A percentile compares a stretch with the other conserved stretches of the same genome.
Conservation (phyloP, 2,113 vertebrate species). For the Gasterosteus aculeatus region DNA sequence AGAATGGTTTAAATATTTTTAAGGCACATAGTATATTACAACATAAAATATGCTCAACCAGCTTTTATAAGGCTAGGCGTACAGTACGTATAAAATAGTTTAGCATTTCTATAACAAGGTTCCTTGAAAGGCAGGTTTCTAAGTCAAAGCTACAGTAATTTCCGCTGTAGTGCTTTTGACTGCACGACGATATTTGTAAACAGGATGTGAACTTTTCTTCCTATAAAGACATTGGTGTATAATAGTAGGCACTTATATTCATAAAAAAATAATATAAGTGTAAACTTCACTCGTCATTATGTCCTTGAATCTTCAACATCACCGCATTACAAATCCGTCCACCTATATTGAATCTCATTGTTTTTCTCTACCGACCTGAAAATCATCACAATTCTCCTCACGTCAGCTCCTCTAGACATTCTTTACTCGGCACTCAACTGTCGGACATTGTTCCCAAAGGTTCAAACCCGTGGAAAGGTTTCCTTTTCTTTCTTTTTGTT, state of each 20-base stretch:
- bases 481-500: conserved; percentile 28
- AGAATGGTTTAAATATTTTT: conserved; percentile 42
- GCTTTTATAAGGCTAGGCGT: conserved; percentile 62
- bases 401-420: conserved; percentile 44
- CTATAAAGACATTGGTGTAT: conserved; percentile 50
- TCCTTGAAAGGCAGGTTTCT: conserved; percentile 51
- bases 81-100: conserved; percentile 68
- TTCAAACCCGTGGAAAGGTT: conserved; percentile 40
- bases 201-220: conserved; percentile 30
- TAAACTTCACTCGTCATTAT: conserved; percentile 46
- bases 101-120: conserved; percentile 43
- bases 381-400: conserved; percentile 30
- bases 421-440: conserved; percentile 39
- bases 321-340: conserved; percentile 30
- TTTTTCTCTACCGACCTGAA: conserved; percentile 43
- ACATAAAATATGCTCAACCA: conserved; percentile 65
- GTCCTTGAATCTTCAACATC: conserved; percentile 43
- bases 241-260: conserved; percentile 39
- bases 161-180: conserved; percentile 51
- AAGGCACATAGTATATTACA: conserved; percentile 66
- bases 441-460: conserved; percentile 40
- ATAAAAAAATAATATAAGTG: conserved; percentile 27
- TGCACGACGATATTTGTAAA: conserved; percentile 54
- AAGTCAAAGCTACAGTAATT: conserved; percentile 57
- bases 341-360: neutral